These are phyloP conservation scores for Leptinotarsa lineolata DNA, from an alignment of 1,140 invertebrate species.

Conservation along the genomic window DNA sequence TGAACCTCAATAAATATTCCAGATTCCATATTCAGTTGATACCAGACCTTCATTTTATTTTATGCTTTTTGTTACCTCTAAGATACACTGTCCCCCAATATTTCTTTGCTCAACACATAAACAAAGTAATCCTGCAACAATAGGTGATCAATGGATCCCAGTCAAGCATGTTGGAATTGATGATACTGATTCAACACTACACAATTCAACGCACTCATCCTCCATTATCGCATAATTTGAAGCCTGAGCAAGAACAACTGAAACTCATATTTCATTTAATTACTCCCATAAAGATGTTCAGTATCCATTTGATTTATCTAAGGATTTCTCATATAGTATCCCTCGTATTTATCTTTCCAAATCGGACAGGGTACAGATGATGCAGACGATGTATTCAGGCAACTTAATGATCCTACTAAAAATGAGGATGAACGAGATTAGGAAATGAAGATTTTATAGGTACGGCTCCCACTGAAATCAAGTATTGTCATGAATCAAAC, in stretches of 20 bases:
- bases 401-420: neutral
- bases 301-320: conserved; percentile 9
- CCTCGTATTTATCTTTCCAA: conserved; percentile 8
- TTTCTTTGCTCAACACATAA: too few species aligned
- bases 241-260: neutral
- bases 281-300: conserved; percentile 15
- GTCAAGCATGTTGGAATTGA: neutral
- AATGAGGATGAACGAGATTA: conserved; percentile 4
- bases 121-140: too few species aligned
- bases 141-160: neutral
- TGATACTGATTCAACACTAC: neutral
- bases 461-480: neutral
- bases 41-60: too few species aligned
- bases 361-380: neutral
- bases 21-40: too few species aligned
- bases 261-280: conserved; percentile 10
- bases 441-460: conserved; percentile 3
- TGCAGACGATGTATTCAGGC: neutral
- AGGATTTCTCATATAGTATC: neutral
- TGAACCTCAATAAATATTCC: too few species aligned
- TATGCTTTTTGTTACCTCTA: too few species aligned
- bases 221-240: neutral
- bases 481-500: neutral
- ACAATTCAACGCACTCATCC: neutral
- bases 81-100: too few species aligned